Evolutionary conservation across 2,888 invertebrate genomes (phyloP).

Genomic region (Doris montereyensis): DNA sequence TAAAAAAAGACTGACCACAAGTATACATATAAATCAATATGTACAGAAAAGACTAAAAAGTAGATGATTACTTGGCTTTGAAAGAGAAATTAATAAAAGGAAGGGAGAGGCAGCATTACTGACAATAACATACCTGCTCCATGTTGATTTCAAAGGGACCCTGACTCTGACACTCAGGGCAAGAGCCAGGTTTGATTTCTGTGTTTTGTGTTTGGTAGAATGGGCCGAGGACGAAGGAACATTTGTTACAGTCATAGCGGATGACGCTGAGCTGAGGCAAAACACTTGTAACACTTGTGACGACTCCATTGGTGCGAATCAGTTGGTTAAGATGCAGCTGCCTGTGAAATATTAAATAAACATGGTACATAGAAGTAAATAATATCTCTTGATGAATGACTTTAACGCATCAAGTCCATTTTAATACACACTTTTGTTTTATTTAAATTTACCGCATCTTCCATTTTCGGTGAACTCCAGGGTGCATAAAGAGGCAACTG

Average conservation of each 20-base stretch:
- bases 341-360: slow-evolving; percentile 61
- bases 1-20: too few relatives aligned
- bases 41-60: too few relatives aligned
- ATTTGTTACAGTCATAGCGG: slow-evolving; percentile 97
- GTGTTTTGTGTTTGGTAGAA: slow-evolving; percentile 93
- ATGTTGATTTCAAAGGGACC: slow-evolving; percentile 98
- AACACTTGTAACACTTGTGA: slow-evolving; percentile 91
- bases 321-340: slow-evolving; percentile 88
- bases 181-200: slow-evolving; percentile 96
- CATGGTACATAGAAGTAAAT: too few relatives aligned
- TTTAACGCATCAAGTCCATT: too few relatives aligned
- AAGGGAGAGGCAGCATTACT: too few relatives aligned
- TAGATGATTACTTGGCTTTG: too few relatives aligned
- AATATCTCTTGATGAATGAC: background rate
- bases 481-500: too few relatives aligned
- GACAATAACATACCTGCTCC: slow-evolving; percentile 79
- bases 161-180: slow-evolving; percentile 96
- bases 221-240: slow-evolving; percentile 95
- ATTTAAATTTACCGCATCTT: background rate
- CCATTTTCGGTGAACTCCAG: too few relatives aligned
- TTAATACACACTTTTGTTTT: too few relatives aligned
- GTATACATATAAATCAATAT: too few relatives aligned
- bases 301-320: slow-evolving; percentile 93
- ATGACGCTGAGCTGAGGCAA: slow-evolving; percentile 95
- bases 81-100: too few relatives aligned